Conservation (phyloP, 2,113 vertebrate species). For the Chiloscyllium plagiosum region DNA sequence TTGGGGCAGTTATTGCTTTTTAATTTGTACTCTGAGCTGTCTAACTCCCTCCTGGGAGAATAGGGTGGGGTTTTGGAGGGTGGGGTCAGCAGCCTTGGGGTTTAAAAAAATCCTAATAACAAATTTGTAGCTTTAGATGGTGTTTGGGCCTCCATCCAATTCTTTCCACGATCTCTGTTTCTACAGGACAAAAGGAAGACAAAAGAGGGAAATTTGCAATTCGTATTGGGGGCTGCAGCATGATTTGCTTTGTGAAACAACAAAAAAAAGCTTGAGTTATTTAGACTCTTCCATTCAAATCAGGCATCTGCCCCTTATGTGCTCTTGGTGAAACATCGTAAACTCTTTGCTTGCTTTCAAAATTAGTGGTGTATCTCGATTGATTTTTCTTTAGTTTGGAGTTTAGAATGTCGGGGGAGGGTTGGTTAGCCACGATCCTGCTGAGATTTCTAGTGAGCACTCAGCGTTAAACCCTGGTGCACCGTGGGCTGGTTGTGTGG, state of each 20-base stretch:
- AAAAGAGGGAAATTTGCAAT: constrained; percentile 41
- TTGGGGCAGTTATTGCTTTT: constrained; percentile 4
- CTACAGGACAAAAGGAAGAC: constrained; percentile 49
- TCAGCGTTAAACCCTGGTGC: constrained; percentile 38
- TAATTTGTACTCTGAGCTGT: constrained; percentile 1
- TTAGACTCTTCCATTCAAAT: constrained; percentile 40
- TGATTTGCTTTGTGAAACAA: constrained; percentile 40
- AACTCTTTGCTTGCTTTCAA: constrained; percentile 8
- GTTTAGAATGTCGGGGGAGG: constrained; percentile 43
- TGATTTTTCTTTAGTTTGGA: constrained; percentile 35
- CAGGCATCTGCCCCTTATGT: constrained; percentile 37
- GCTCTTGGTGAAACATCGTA: constrained; percentile 18
- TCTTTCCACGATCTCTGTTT: constrained; percentile 49
- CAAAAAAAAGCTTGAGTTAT: constrained; percentile 39
- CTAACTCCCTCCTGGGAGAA: background rate
- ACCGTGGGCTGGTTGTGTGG: constrained; percentile 36
- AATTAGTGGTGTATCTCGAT: background rate
- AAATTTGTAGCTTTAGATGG: constrained; percentile 52
- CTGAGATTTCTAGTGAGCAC: constrained; percentile 37
- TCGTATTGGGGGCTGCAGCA: constrained; percentile 39
- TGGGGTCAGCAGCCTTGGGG: constrained; percentile 39
- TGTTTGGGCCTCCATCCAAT: constrained; percentile 52
- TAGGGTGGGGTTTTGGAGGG: background rate
- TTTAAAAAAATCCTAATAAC: constrained; percentile 42
- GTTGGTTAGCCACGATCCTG: constrained; percentile 37